Base-by-base conservation (phyloP, 2,888 invertebrate species). In the Lamproptera curius region DNA sequence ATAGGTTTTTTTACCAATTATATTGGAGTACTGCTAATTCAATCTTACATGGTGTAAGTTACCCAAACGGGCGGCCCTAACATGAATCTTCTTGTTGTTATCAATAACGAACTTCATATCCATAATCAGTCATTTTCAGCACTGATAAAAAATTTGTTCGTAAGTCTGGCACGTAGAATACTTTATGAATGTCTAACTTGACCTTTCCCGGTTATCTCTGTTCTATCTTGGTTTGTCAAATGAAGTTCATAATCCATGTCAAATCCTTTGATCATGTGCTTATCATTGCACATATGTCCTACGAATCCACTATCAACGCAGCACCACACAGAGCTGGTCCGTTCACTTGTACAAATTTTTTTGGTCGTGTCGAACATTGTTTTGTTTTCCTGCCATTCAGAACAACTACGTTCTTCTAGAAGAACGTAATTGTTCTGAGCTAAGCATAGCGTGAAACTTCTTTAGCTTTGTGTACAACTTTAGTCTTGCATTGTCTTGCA, bases 261-360 rank as follows among this genome's bases (percentile, higher is more conserved):
- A 39, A 50, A 51, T 16, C 37, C 40, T 20, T 51, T 16, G 1
- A 52, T 49, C 13, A 50, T 36, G 2, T 49, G 28, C 37, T 48
- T 50, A 1, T 55, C 50, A 39, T 55, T 50, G 39, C 53, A 53
- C 49, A 53, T 53, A 42, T 57, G 53, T 1, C 51, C 49, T 2
- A 51, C 51, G 46, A n/a, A n/a, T n/a, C n/a, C n/a, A n/a, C n/a
- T n/a, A n/a, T n/a, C n/a, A n/a, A n/a, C n/a, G n/a, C n/a, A n/a
- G n/a, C n/a, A n/a, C n/a, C n/a, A n/a, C n/a, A n/a, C n/a, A n/a
- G n/a, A n/a, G n/a, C n/a, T n/a, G n/a, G n/a, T n/a, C n/a, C n/a
- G n/a, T n/a, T n/a, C n/a, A n/a, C n/a, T n/a, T n/a, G n/a, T n/a
- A n/a, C n/a, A n/a, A n/a, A n/a, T n/a, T n/a, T n/a, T n/a, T n/a